Conservation (phyloP, 2,113 vertebrate species). For the Hiodon tergisus region DNA sequence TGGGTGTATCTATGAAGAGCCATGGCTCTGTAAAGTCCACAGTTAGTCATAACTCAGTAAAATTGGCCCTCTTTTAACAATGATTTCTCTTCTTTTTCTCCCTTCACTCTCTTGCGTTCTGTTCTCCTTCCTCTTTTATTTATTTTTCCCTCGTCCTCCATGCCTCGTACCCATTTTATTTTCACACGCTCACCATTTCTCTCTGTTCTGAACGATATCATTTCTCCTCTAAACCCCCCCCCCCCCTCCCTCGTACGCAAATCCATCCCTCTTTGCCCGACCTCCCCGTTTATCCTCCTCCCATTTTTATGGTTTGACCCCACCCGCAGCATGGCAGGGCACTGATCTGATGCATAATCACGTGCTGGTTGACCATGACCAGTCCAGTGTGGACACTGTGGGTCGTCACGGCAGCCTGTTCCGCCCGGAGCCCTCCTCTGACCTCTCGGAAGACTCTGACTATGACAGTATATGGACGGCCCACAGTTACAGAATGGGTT, state of each 20-base stretch:
- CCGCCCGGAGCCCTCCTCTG: constrained; percentile 86
- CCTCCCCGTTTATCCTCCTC: not conserved
- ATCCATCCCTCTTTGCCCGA: not conserved
- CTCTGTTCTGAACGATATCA: constrained; percentile 1
- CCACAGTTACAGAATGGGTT: constrained; percentile 99
- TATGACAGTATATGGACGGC: constrained; percentile 99
- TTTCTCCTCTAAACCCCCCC: constrained; percentile 12
- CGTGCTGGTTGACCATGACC: constrained; percentile 92
- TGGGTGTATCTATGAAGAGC: not conserved
- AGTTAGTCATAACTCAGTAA: no score
- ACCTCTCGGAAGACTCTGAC: constrained; percentile 98
- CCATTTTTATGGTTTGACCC: constrained; percentile 15
- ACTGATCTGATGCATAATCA: constrained; percentile 99
- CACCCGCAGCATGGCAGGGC: constrained; percentile 93
- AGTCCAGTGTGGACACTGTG: constrained; percentile 86
- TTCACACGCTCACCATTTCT: not conserved
- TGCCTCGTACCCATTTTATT: constrained; percentile 17
- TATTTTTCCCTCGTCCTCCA: constrained; percentile 36
- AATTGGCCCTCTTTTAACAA: constrained; percentile 66
- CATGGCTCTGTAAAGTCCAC: no score
- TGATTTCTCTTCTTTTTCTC: constrained; percentile 72
- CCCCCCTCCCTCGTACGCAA: not conserved
- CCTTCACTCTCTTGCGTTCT: constrained; percentile 15
- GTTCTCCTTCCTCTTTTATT: constrained; percentile 50
- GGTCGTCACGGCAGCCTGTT: constrained; percentile 96